Conservation (phyloP, 35 echinoderm and acorn worm species). For the Apostichopus californicus region DNA sequence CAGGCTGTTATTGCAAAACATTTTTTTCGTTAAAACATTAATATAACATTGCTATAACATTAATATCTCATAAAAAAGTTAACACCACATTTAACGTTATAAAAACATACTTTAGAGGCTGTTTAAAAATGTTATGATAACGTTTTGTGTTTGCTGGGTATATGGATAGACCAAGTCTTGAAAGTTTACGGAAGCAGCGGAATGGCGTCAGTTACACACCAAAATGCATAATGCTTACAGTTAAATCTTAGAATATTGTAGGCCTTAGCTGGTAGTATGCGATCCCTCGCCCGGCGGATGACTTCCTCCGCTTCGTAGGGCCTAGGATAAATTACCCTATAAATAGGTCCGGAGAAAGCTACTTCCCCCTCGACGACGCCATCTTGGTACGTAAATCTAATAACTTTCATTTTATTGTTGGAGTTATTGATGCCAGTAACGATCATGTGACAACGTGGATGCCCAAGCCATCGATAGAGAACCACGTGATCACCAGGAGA, state of each 20-base stretch:
- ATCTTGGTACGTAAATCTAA: background rate
- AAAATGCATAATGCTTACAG: conserved; percentile 15
- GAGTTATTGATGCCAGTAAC: background rate
- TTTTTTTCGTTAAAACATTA: too few species aligned
- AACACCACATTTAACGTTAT: too few species aligned
- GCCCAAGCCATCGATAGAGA: background rate
- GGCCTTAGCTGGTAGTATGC: background rate
- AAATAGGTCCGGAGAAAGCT: background rate
- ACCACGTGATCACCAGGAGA: conserved; percentile 5
- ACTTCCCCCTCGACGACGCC: background rate
- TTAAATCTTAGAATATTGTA: background rate
- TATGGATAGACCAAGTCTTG: too few species aligned
- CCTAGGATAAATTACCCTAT: background rate
- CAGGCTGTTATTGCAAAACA: too few species aligned
- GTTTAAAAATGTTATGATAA: too few species aligned
- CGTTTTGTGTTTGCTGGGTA: too few species aligned
- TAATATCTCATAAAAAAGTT: too few species aligned
- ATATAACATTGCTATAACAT: too few species aligned
- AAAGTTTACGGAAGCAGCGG: background rate
- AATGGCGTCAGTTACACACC: background rate
- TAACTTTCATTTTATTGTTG: background rate
- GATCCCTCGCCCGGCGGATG: background rate
- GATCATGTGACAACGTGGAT: conserved; percentile 29
- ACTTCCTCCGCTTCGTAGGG: background rate
- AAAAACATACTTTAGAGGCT: too few species aligned